Evolutionary conservation across 2,113 vertebrate species (phyloP).

Genomic region (Cranoglanis bouderius): DNA sequence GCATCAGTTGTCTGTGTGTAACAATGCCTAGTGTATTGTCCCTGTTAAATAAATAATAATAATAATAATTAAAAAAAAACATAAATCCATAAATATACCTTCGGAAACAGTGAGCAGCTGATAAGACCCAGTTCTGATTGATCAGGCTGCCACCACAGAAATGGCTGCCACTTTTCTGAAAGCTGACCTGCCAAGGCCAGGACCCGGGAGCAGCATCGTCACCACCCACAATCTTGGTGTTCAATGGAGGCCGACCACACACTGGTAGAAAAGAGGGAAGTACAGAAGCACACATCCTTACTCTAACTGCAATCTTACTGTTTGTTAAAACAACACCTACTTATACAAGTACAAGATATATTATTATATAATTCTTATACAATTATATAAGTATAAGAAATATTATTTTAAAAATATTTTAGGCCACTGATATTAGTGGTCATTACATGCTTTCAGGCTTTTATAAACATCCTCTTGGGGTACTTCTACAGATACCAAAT

Average conservation of each 20-base stretch:
- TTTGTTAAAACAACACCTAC: neutral
- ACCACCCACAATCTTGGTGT: constrained; percentile 73
- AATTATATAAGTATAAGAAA: no score
- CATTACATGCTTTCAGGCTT: neutral
- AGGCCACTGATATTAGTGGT: neutral
- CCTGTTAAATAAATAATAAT: no score
- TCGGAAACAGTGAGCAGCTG: constrained; percentile 72
- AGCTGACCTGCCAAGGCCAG: constrained; percentile 80
- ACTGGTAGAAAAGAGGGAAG: constrained; percentile 54
- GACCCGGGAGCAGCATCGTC: constrained; percentile 32
- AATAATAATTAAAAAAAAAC: no score
- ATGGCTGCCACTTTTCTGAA: neutral
- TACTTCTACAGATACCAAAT: neutral
- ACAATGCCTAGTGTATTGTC: no score
- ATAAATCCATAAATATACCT: constrained; percentile 43
- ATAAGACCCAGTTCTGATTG: constrained; percentile 70
- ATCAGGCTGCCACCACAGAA: constrained; percentile 78
- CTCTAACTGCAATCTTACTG: neutral
- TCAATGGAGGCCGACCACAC: constrained; percentile 66
- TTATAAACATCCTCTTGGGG: neutral
- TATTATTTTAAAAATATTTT: neutral
- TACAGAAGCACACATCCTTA: neutral
- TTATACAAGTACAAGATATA: no score
- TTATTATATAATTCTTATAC: no score
- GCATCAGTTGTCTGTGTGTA: no score